Conservation (phyloP, 30 jellyfish, hydroid and myxozoan species). For the Sanderia malayensis region DNA sequence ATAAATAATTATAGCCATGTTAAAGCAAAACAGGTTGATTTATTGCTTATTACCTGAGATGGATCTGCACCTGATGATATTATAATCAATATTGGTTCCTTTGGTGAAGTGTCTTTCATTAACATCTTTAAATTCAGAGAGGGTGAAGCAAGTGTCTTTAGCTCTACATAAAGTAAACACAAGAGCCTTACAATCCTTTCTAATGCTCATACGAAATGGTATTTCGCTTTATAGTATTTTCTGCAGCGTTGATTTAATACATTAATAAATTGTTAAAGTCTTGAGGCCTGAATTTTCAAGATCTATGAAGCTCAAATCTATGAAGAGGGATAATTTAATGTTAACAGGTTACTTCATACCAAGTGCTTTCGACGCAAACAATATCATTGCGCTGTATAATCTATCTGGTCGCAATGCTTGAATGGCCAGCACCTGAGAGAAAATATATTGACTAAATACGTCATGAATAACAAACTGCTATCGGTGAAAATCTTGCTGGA, state of each 20-base stretch:
- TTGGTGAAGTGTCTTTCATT: conserved; percentile 66
- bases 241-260: too few relatives aligned
- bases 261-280: too few relatives aligned
- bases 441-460: too few relatives aligned
- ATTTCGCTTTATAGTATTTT: too few relatives aligned
- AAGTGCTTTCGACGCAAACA: conserved; percentile 75
- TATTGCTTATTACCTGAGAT: conserved; percentile 67
- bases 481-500: too few relatives aligned
- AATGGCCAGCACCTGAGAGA: conserved; percentile 65
- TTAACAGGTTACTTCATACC: conserved; percentile 57
- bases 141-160: conserved; percentile 78
- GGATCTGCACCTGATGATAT: conserved; percentile 97
- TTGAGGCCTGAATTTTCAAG: too few relatives aligned
- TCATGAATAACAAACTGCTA: too few relatives aligned
- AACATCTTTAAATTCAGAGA: conserved; percentile 63
- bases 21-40: neutral
- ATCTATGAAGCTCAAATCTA: too few relatives aligned
- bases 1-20: too few relatives aligned
- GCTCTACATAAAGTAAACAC: conserved; percentile 37
- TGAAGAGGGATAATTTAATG: too few relatives aligned
- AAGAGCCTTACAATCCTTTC: too few relatives aligned
- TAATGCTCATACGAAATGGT: too few relatives aligned
- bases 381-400: conserved; percentile 72
- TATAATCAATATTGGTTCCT: conserved; percentile 81
- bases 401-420: conserved; percentile 91